Evolutionary conservation across 2,888 invertebrate species (phyloP), one percentile per base, ranked within the genome.

Genomic region (Eupithecia vulgata): DNA sequence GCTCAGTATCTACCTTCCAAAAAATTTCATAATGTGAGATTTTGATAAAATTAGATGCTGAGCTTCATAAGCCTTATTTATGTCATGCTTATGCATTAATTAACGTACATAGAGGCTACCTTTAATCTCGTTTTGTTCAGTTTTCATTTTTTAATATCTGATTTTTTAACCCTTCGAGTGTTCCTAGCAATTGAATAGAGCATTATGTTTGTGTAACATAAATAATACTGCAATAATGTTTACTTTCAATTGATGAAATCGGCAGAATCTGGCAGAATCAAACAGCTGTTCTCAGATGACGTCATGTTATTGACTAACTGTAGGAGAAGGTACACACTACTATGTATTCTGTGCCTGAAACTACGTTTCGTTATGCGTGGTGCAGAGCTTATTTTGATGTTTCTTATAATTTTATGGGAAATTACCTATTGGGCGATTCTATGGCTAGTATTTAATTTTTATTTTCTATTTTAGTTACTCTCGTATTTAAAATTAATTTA

Each of bases 261-360:
- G 21, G 48, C 3, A 4, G 30, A 30, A 30, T 30, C 4, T 30
- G 30, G 30, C 21, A 17, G 30, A 57, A 57, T 25, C 52, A 3
- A 25, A 8, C 82, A 82, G 82, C 82, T 82, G 82, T 80, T 81
- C 62, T 21, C 35, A 57, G 48, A 76, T 80, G 80, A 81, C 80
- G 76, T 81, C 81, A 79, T 75, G 59, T 37, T 77, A 76, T 77
- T 79, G 79, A 79, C 74, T 25, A 74, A 75, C 59, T 59, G 59
- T 7, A 1, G 12, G 59, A 68, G 75, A 48, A 8, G 52, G 52
- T 21, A 52, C 52, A 2, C 1, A 21, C 52, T 52, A 52, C 4
- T 52, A 21, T 21, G 21, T 52, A 52, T 52, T 52, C 52, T 52
- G 52, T 21, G 10, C 10, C 10, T 8, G n/a, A 48, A 48, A 71